A percentile compares a stretch with the other conserved stretches of the same genome.
phyloP scores from a whole-genome alignment of 2,113 vertebrate genomes.

The Cricetomys ansorgei region DNA sequence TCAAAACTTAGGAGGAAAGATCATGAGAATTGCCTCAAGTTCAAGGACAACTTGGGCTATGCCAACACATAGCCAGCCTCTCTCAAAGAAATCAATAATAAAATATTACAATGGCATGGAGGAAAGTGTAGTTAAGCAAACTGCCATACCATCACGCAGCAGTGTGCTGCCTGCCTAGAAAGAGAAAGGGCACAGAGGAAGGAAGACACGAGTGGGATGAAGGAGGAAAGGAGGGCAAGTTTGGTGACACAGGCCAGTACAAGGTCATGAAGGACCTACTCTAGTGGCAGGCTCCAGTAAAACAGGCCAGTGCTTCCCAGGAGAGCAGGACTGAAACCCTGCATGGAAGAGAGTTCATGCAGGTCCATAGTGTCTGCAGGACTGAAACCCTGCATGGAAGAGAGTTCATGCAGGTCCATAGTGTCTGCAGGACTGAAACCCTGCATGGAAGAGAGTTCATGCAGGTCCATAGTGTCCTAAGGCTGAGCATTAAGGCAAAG shows the following conservation, averaged over 20 bases:
- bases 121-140: neutral
- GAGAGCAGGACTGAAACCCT: neutral
- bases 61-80: neutral
- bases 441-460: too few relatives aligned
- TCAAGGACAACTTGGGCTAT: neutral
- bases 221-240: neutral
- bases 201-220: neutral
- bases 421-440: too few relatives aligned
- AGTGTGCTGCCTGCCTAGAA: neutral
- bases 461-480: too few relatives aligned
- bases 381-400: too few relatives aligned
- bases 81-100: neutral
- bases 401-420: too few relatives aligned
- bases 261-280: neutral
- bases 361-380: too few relatives aligned
- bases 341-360: too few relatives aligned
- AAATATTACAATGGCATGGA: neutral
- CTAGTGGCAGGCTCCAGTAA: neutral
- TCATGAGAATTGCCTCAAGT: neutral
- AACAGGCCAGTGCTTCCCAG: neutral
- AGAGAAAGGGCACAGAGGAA: neutral
- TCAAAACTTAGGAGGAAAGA: neutral
- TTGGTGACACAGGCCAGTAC: too few relatives aligned
- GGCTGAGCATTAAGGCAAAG: too few relatives aligned
- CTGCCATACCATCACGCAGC: neutral